Conservation (phyloP, 2,888 invertebrate genomes). For the Leptothorax acervorum region DNA sequence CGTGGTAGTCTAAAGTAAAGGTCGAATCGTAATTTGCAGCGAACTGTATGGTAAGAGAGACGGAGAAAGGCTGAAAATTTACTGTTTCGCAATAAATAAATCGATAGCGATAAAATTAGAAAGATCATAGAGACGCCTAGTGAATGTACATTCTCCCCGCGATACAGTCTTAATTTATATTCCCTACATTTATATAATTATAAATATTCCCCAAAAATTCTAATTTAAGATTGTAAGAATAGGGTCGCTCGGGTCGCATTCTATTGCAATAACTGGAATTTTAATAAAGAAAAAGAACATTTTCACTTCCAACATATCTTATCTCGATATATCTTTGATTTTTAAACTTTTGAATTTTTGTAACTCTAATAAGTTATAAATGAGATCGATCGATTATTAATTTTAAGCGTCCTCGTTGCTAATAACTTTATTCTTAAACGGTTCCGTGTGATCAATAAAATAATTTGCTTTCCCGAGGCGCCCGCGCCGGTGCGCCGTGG, state of each 20-base stretch:
- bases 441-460: conserved; percentile 8
- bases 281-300: background rate
- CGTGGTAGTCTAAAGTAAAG: background rate
- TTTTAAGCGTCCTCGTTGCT: background rate
- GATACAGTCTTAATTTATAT: background rate
- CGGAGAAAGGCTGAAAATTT: background rate
- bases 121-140: background rate
- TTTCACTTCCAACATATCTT: background rate
- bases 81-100: background rate
- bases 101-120: background rate
- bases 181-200: background rate
- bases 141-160: background rate
- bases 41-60: background rate
- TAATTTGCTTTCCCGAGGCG: background rate
- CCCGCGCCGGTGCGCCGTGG: background rate
- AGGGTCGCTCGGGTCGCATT: background rate
- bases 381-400: conserved; percentile 1
- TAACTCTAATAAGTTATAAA: background rate
- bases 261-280: background rate
- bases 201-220: background rate
- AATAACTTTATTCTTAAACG: background rate
- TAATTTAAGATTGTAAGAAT: background rate
- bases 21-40: background rate
- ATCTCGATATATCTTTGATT: background rate
- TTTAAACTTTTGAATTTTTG: background rate